Percentiles rank a stretch among this genome's conserved stretches.
Evolutionary conservation across 1,140 invertebrate genomes (phyloP).

Genomic region (Ectropis grisescens): DNA sequence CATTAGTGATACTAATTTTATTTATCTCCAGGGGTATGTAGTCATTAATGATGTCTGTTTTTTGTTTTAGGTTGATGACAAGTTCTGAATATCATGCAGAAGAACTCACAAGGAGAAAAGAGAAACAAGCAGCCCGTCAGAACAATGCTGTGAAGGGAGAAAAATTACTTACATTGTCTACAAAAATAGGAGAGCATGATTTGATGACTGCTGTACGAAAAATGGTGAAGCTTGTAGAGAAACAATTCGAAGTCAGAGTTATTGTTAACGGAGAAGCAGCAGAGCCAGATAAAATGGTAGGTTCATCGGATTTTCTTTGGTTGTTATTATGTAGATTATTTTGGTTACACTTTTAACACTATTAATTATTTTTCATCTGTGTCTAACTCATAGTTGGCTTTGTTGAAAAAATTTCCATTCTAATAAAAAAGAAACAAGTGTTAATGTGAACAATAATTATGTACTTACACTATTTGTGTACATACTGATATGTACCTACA

Average conservation of each 20-base stretch:
- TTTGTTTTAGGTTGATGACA: conserved; percentile 51
- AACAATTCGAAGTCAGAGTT: conserved; percentile 73
- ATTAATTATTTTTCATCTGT: no score
- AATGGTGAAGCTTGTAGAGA: conserved; percentile 74
- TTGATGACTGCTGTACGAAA: conserved; percentile 73
- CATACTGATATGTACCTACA: no score
- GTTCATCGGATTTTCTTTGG: conserved; percentile 20
- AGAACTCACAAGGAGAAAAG: conserved; percentile 49
- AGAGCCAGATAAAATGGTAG: conserved; percentile 59
- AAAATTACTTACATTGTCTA: conserved; percentile 73
- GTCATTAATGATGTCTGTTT: no score
- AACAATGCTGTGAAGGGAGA: conserved; percentile 64
- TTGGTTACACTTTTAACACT: no score
- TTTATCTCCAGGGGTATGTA: no score
- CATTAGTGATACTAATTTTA: no score
- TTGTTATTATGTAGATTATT: conserved; percentile 2
- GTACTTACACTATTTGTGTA: no score
- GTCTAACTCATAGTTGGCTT: no score
- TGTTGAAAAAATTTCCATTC: no score
- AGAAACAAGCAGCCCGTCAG: conserved; percentile 34
- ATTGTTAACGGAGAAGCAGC: conserved; percentile 67
- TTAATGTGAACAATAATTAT: no score
- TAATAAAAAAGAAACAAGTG: no score
- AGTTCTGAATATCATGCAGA: conserved; percentile 57
- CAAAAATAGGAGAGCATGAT: conserved; percentile 76